Evolutionary conservation across 2,113 vertebrate species (phyloP).

Genomic region (Xiphophorus couchianus): DNA sequence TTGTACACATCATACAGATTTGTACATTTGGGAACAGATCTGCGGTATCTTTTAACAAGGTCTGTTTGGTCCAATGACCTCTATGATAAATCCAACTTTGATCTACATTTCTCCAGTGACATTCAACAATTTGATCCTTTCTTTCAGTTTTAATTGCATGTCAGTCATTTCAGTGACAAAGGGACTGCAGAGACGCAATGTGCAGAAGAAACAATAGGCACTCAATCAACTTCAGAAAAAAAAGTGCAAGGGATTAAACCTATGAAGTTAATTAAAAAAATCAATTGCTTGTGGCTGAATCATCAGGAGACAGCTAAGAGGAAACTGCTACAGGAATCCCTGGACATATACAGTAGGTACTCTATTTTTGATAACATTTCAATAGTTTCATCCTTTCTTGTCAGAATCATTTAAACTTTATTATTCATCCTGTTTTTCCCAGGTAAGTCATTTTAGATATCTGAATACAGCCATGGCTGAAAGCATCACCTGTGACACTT

Average conservation of each 20-base stretch:
- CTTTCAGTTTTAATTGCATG: too few species aligned
- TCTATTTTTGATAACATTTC: not conserved
- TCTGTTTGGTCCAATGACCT: too few species aligned
- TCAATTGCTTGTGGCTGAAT: conserved; percentile 12
- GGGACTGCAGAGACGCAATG: too few species aligned
- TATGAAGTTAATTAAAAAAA: not conserved
- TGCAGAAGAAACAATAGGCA: not conserved
- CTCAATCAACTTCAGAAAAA: not conserved
- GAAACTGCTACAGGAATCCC: not conserved
- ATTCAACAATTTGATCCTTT: too few species aligned
- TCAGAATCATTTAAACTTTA: conserved; percentile 16
- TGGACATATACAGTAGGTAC: not conserved
- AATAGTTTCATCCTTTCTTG: not conserved
- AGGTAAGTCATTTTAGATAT: conserved; percentile 10
- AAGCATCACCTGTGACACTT: conserved; percentile 37
- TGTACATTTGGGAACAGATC: too few species aligned
- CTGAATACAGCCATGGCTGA: conserved; percentile 21
- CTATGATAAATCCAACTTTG: too few species aligned
- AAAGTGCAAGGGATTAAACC: not conserved
- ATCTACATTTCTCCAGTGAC: too few species aligned
- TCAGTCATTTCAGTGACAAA: too few species aligned
- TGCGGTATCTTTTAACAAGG: too few species aligned
- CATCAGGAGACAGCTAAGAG: not conserved
- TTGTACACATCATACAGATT: too few species aligned
- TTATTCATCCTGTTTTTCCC: conserved; percentile 13